phyloP scores from a whole-genome alignment of 2,113 vertebrate species.

The Anhinga anhinga region DNA sequence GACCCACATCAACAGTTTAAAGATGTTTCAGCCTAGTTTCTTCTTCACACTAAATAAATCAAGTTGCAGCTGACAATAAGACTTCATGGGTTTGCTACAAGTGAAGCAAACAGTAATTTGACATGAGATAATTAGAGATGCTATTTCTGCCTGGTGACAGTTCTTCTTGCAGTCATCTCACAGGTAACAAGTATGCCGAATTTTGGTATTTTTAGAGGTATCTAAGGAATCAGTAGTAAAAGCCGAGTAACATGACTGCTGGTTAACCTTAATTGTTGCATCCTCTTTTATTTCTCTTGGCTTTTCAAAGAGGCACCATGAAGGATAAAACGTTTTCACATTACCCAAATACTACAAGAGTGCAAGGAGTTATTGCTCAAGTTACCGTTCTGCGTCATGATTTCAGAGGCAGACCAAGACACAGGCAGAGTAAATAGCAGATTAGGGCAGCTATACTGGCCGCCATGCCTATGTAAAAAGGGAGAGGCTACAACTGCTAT shows the following conservation, averaged over 20 bases:
- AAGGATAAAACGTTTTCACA: neutral
- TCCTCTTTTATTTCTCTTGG: neutral
- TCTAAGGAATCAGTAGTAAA: neutral
- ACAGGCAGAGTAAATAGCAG: neutral
- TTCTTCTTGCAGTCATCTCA: neutral
- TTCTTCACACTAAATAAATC: neutral
- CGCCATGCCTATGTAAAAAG: accelerated
- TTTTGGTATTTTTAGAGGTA: neutral
- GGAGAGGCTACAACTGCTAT: neutral
- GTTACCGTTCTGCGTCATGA: neutral
- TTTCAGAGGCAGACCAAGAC: neutral
- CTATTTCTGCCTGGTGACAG: neutral
- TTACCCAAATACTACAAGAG: neutral
- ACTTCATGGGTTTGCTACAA: neutral
- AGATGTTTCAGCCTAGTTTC: neutral
- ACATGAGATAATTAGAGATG: neutral
- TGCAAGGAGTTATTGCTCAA: neutral
- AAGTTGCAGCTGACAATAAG: neutral
- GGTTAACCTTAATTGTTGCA: neutral
- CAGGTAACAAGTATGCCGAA: neutral
- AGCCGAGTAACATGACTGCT: neutral
- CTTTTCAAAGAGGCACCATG: neutral
- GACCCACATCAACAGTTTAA: neutral
- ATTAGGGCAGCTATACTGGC: neutral
- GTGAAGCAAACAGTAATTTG: neutral